Base-by-base conservation (phyloP, 1,140 invertebrate species). In the Pteromalus puparum region DNA sequence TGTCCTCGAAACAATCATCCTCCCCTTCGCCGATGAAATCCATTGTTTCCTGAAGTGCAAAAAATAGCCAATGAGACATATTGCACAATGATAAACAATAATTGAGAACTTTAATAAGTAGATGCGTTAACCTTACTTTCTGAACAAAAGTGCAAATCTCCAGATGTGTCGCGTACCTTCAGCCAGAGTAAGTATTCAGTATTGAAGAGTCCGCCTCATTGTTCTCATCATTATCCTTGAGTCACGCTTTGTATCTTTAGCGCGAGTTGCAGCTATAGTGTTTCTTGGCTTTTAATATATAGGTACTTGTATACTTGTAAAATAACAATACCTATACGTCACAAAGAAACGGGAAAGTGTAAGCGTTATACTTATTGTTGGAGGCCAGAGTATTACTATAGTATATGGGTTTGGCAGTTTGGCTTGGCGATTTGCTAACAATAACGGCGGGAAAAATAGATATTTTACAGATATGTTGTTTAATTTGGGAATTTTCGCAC, bases 111-210 rank as follows among this genome's bases (percentile, higher is more conserved):
- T 34, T 34, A 34, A 34, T 34, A 34, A 34, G 30, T 30, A 5
- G 30, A 75, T 2, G n/a, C n/a, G 2, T 73, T 84, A 84, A 84
- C 83, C 83, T 84, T 74, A 84, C 83, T 84, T 84, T 42, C 53
- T 79, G 12, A 61, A 28, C 12, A 4, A 53, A 74, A 81, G 13
- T 73, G 3, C 21, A 26, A 48, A 65, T 30, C 3, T 34, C 1
- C 38, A 30, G 24, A 21, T 61, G 53, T 24, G 48, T 30, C 53
- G 24, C 53, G 24, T 46, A 61, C 13, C 13, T n/a, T 18, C 6
- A 34, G 18, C 9, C 3, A 61, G 48, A 53, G 46, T 26, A 9
- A 73, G 6, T 42, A 67, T 65, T 84, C n/a, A 84, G 18, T 67
- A 70, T 75, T 74, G 2, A 28, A 67, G 2, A 84, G 18, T 75